Evolutionary conservation across 92 coral and sea anemone genomes (phyloP).

Genomic region (Galaxea fascicularis): DNA sequence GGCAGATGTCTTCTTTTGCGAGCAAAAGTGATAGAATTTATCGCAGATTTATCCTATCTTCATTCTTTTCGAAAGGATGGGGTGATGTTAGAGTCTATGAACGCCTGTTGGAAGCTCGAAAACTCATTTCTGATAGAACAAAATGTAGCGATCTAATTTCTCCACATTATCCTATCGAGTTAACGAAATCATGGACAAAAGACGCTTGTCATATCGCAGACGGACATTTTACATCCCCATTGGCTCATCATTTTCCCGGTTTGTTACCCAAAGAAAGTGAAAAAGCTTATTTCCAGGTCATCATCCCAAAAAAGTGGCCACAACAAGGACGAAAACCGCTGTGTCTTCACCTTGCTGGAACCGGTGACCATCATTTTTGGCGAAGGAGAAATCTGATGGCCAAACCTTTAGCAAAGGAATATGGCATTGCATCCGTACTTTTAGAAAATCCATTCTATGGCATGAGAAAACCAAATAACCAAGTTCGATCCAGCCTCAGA

Average conservation of each 20-base stretch:
- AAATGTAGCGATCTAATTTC: conserved; percentile 67
- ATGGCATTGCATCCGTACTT: conserved; percentile 85
- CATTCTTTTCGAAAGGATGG: conserved; percentile 95
- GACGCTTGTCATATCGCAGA: conserved; percentile 89
- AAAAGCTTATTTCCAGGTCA: conserved; percentile 88
- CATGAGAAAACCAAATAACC: conserved; percentile 88
- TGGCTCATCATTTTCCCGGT: conserved; percentile 84
- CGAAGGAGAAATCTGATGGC: conserved; percentile 95
- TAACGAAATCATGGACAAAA: conserved; percentile 78
- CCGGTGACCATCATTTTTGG: conserved; percentile 98
- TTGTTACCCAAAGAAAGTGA: conserved; percentile 93
- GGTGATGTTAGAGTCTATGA: conserved; percentile 78
- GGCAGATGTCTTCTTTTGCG: conserved; percentile 45
- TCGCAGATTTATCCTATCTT: conserved; percentile 85
- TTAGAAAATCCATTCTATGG: conserved; percentile 96
- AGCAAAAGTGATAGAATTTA: conserved; percentile 89
- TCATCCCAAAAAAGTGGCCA: conserved; percentile 81
- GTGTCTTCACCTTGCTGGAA: conserved; percentile 93
- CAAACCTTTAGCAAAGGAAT: conserved; percentile 85
- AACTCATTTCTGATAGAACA: conserved; percentile 60
- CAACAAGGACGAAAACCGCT: conserved; percentile 76
- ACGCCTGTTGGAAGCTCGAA: conserved; percentile 76
- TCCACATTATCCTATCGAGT: conserved; percentile 70
- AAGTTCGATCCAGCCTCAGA: conserved; percentile 87
- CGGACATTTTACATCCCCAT: conserved; percentile 93